Evolutionary conservation across 2,888 invertebrate species (phyloP), one percentile per base, ranked within the genome.

Genomic region (Teleiodes luculella): DNA sequence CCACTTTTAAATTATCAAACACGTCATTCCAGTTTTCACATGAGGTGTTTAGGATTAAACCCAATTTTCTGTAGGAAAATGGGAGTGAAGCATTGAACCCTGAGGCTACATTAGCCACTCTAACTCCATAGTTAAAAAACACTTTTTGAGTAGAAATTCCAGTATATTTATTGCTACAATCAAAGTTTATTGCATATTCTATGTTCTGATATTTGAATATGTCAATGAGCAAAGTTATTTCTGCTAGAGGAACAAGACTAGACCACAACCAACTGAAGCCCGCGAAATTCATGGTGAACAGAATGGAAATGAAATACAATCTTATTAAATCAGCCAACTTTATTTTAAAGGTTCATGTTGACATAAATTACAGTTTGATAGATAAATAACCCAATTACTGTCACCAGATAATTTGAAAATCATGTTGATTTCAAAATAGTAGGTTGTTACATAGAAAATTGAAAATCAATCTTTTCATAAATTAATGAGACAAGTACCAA

Each of bases 141-240:
- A 65, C 35, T 65, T 76, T 81, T 36, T 80, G 71, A 6, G 68
- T 60, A 37, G 31, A 24, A 45, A 74, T 51, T 41, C 54, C 53
- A 30, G 66, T 56, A 52, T 66, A 54, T 28, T 56, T 35, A 37
- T 66, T 58, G 50, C 69, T 59, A 58, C 86, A 87, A 56, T 80
- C 65, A 52, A 78, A 66, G 52, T 79, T 52, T 13, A 83, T 57
- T 1, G 62, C 74, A 66, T 76, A 66, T 31, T 72, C 62, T 14
- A 86, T 69, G 59, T 72, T 65, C 67, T 83, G 86, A 36, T 68
- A 51, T 53, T 77, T 79, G 18, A 87, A 73, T 52, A 84, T 61
- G 60, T 84, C 77, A 33, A 71, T 65, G 8, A 80, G 37, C 14
- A 75, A 56, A 11, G 58, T 57, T 55, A 75, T 54, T 51, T 73